Base-by-base conservation (phyloP, 1,140 invertebrate species). In the Anoplolepis gracilipes region DNA sequence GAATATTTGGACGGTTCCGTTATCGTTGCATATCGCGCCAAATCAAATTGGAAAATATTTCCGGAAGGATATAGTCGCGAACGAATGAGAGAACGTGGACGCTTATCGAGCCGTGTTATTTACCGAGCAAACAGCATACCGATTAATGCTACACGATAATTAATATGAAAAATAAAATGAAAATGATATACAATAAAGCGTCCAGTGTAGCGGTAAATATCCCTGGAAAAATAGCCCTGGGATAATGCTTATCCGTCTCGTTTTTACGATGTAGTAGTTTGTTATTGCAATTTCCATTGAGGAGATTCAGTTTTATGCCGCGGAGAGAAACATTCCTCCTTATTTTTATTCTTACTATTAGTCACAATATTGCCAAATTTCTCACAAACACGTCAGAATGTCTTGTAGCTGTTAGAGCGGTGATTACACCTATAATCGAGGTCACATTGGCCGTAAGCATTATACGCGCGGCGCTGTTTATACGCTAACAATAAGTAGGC, bases 11-110 rank as follows among this genome's bases (percentile, higher is more conserved):
- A 42, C 82, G 62, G 76, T 46, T 77, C 82, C 75, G 87, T 89
- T 89, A 89, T 86, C 87, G 72, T 84, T 88, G 28, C 73, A 36
- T n/a, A 73, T 88, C 30, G 78, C 75, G 75, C 53, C 78, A 55
- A 77, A 72, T 57, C 78, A 73, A 59, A 72, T 73, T 55, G 78
- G 61, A 59, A 89, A 89, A 89, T 89, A 89, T 84, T 39, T 49
- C 25, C 16, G 13, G 5, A 55, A 87, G 84, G 42, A 73, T n/a
- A 64, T 22, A 25, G 13, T 39, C 19, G 5, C 49, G 61, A 25
- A 36, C 22, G 62, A 28, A 16, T 10, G 69, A 59, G n/a, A n/a
- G 73, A 64, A 6, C 59, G 59, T 25, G 59, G n/a, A 28, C 62
- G 65, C 53, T 73, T 73, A 82, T 82, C 67, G 49, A 28, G 3